phyloP scores from a whole-genome alignment of 64 coral and sea anemone species.

The Porites australiensis region DNA sequence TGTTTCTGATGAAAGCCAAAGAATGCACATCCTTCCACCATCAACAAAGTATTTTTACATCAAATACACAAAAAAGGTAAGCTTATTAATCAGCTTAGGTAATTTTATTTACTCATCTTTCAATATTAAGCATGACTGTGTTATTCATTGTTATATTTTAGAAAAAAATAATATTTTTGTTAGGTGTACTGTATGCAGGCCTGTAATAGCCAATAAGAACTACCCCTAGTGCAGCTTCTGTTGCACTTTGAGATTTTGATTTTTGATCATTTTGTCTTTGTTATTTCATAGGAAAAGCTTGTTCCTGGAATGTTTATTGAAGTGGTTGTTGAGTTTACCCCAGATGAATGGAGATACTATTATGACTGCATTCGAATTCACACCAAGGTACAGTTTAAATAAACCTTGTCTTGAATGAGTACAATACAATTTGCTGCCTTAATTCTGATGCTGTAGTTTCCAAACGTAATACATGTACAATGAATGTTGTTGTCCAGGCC shows the following conservation, averaged over 20 bases:
- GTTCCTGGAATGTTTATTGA: conserved; percentile 98
- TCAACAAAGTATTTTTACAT: conserved; percentile 95
- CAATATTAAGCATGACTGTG: no score
- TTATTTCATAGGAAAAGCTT: conserved; percentile 82
- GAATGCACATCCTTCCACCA: conserved; percentile 98
- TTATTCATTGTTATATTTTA: no score
- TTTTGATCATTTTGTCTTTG: background rate
- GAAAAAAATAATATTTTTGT: no score
- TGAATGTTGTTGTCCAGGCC: no score
- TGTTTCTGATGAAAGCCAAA: conserved; percentile 94
- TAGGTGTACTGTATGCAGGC: no score
- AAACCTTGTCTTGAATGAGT: background rate
- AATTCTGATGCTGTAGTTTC: background rate
- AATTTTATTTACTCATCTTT: no score
- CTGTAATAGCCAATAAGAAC: no score
- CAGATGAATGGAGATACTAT: conserved; percentile 97
- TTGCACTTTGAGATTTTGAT: background rate
- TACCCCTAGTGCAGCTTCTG: no score
- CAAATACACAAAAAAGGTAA: conserved; percentile 97
- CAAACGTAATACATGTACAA: no score
- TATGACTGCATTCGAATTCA: conserved; percentile 99
- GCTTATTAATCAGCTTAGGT: no score
- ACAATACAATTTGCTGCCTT: background rate
- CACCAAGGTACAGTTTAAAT: conserved; percentile 72
- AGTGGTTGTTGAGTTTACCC: conserved; percentile 88